Evolutionary conservation across 1,140 invertebrate species (phyloP).

Genomic region (Sycobia sp.): DNA sequence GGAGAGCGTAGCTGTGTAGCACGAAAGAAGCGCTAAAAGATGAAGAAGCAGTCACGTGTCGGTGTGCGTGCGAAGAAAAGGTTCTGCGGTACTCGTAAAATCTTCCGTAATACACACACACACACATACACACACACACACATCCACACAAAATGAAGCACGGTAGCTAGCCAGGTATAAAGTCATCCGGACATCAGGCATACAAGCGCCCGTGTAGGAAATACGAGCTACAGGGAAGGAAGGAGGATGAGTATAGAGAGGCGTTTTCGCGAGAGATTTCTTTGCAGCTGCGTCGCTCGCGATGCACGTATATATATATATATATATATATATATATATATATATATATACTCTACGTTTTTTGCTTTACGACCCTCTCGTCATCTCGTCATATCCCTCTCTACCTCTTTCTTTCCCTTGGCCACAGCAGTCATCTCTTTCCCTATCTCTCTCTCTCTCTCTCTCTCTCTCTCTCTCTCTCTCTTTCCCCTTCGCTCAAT

Average conservation of each 20-base stretch:
- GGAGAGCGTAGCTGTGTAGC: background rate
- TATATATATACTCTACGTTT: constrained; percentile 18
- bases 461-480: background rate
- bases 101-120: background rate
- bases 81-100: constrained; percentile 32
- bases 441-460: background rate
- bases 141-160: background rate
- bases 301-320: no score
- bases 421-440: no score
- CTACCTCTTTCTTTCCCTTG: background rate
- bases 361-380: constrained; percentile 27
- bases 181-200: no score
- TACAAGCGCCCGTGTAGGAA: no score
- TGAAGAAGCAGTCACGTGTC: constrained; percentile 8
- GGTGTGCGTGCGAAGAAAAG: constrained; percentile 11
- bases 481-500: background rate
- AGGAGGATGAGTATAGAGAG: background rate
- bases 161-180: no score
- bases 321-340: no score
- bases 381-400: background rate
- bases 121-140: background rate
- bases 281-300: constrained; percentile 15
- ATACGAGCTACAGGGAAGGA: no score
- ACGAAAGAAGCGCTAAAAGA: constrained; percentile 5
- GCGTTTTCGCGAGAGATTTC: constrained; percentile 19